These are phyloP conservation scores for Pituophis catenifer DNA, from an alignment of 2,113 vertebrate genomes.

Conservation along the genomic window DNA sequence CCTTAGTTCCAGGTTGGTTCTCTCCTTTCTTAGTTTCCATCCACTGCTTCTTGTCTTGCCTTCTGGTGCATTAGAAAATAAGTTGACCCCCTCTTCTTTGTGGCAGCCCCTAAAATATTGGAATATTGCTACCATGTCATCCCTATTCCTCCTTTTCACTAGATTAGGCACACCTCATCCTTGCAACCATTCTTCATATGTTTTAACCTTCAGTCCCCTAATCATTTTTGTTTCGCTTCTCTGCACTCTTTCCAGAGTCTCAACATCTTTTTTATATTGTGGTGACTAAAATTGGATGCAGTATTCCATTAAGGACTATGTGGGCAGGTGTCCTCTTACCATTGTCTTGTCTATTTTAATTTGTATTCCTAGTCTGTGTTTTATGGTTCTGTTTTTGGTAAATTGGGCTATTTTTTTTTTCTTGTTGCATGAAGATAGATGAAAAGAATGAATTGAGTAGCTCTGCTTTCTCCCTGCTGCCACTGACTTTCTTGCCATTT, in stretches of 20 bases:
- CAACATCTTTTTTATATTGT: not conserved
- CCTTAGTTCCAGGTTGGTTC: too few species aligned
- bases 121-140: too few species aligned
- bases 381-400: not conserved
- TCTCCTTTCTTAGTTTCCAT: too few species aligned
- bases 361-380: not conserved
- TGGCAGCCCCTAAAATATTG: too few species aligned
- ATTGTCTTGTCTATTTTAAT: not conserved
- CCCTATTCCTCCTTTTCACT: not conserved
- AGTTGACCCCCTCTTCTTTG: too few species aligned
- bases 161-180: not conserved
- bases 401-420: not conserved
- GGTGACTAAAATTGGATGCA: not conserved
- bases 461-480: not conserved
- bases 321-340: not conserved
- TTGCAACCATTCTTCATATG: not conserved
- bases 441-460: not conserved
- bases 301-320: not conserved
- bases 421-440: not conserved
- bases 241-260: not conserved
- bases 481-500: not conserved
- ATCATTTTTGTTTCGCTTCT: not conserved
- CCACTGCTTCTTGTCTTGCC: too few species aligned
- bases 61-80: too few species aligned
- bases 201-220: not conserved